A percentile compares a stretch with the other conserved stretches of the same genome.
phyloP scores from a whole-genome alignment of 1,140 invertebrate species.

The Drosophila bocqueti region DNA sequence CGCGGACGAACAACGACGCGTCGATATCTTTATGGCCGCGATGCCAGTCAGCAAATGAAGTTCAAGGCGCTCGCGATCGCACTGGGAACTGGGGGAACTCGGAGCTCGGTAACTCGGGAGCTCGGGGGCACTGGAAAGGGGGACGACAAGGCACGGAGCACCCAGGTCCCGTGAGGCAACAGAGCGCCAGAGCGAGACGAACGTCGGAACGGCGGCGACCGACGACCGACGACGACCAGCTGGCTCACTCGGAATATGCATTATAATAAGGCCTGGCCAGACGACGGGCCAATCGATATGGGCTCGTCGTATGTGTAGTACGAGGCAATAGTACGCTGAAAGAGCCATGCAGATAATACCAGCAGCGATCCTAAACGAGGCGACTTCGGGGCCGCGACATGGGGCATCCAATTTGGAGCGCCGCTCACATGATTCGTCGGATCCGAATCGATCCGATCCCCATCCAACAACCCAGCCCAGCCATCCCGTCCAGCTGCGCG shows the following conservation, averaged over 20 bases:
- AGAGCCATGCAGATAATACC: slow-evolving; percentile 45
- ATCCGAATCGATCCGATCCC: slow-evolving; percentile 22
- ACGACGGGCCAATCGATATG: slow-evolving; percentile 45
- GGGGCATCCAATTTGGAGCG: slow-evolving; percentile 67
- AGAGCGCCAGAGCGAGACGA: slow-evolving; percentile 41
- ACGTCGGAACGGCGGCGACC: neutral
- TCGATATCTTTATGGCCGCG: slow-evolving; percentile 73
- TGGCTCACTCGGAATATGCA: slow-evolving; percentile 53
- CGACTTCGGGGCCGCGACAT: slow-evolving; percentile 38
- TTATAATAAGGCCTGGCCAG: slow-evolving; percentile 50
- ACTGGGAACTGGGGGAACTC: slow-evolving; percentile 44
- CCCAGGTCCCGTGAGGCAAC: slow-evolving; percentile 49
- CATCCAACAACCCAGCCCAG: neutral
- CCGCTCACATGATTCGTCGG: slow-evolving; percentile 68
- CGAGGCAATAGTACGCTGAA: slow-evolving; percentile 9
- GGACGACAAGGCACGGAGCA: neutral
- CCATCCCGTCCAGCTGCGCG: slow-evolving; percentile 45
- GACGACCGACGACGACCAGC: slow-evolving; percentile 5
- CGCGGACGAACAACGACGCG: slow-evolving; percentile 36
- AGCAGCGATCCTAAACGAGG: slow-evolving; percentile 44
- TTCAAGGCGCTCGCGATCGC: slow-evolving; percentile 70
- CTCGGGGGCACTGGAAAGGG: slow-evolving; percentile 31
- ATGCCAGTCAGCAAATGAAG: slow-evolving; percentile 76
- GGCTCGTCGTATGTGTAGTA: slow-evolving; percentile 16
- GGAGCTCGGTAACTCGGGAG: slow-evolving; percentile 18